Evolutionary conservation across 2,797 vertebrate species (phyloP).

Genomic region (Melanotaenia parkinsoni): DNA sequence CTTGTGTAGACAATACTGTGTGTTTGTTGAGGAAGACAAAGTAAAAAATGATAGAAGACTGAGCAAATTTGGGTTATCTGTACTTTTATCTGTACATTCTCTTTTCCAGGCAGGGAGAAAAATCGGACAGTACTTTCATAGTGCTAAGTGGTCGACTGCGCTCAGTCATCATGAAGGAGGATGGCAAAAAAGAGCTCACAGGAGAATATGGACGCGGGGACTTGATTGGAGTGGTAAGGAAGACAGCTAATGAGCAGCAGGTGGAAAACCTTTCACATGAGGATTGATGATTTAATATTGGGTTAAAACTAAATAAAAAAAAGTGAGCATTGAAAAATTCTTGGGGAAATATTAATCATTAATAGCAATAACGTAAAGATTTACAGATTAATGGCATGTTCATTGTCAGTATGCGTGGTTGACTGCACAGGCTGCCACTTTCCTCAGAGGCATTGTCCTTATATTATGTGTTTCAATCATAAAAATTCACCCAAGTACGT

Average conservation of each 20-base stretch:
- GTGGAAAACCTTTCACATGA: conserved; percentile 4
- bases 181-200: conserved; percentile 93
- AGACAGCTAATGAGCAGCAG: background rate
- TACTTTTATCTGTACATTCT: conserved; percentile 13
- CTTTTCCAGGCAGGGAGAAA: conserved; percentile 89
- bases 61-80: background rate
- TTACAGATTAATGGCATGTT: background rate
- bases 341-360: background rate
- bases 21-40: background rate
- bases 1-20: background rate
- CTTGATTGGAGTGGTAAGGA: conserved; percentile 94
- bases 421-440: background rate
- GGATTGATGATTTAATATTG: background rate
- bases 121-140: conserved; percentile 94
- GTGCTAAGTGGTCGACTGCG: conserved; percentile 95
- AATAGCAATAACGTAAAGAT: background rate
- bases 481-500: conserved; percentile 8
- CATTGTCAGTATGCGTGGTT: conserved; percentile 1
- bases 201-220: conserved; percentile 95
- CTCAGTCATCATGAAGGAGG: conserved; percentile 92
- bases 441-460: background rate
- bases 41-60: background rate
- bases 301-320: background rate
- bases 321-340: conserved; percentile 13
- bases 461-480: background rate